Percentiles rank a stretch among this genome's conserved stretches.
Evolutionary conservation across 2,888 invertebrate species (phyloP).

Genomic region (Latrodectus elegans): DNA sequence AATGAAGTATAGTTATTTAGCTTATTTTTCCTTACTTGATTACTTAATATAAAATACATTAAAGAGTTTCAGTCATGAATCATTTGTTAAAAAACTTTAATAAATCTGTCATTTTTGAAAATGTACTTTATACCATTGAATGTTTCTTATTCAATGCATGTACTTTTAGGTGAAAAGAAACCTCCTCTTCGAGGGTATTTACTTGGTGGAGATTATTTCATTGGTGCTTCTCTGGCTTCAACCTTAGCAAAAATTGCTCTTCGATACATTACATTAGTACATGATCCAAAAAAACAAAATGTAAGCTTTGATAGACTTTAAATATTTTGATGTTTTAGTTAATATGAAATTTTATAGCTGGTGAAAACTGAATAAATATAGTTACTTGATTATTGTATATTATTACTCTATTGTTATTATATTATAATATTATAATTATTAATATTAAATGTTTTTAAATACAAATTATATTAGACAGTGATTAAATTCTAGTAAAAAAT

Average conservation of each 20-base stretch:
- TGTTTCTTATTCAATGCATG: not conserved
- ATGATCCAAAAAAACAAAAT: slow-evolving; percentile 75
- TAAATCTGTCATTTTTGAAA: not conserved
- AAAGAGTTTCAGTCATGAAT: too few relatives aligned
- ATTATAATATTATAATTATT: not conserved
- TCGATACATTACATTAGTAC: slow-evolving; percentile 78
- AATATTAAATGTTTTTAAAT: not conserved
- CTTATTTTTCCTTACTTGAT: too few relatives aligned
- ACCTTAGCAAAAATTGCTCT: slow-evolving; percentile 93
- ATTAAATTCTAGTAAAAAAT: too few relatives aligned
- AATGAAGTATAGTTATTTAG: too few relatives aligned
- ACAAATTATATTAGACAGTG: too few relatives aligned
- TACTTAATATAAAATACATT: too few relatives aligned
- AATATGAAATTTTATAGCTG: not conserved
- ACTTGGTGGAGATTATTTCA: slow-evolving; percentile 96
- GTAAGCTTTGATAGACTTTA: slow-evolving; percentile 72
- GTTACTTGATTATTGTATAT: too few relatives aligned
- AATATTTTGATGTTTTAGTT: not conserved
- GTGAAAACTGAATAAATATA: not conserved
- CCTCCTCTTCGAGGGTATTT: slow-evolving; percentile 90
- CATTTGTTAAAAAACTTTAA: too few relatives aligned
- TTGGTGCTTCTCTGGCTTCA: slow-evolving; percentile 92
- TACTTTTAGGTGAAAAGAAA: slow-evolving; percentile 76
- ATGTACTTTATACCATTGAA: not conserved
- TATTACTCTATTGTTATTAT: too few relatives aligned